Conservation (phyloP, 2,797 vertebrate genomes). For the Tachyglossus aculeatus region DNA sequence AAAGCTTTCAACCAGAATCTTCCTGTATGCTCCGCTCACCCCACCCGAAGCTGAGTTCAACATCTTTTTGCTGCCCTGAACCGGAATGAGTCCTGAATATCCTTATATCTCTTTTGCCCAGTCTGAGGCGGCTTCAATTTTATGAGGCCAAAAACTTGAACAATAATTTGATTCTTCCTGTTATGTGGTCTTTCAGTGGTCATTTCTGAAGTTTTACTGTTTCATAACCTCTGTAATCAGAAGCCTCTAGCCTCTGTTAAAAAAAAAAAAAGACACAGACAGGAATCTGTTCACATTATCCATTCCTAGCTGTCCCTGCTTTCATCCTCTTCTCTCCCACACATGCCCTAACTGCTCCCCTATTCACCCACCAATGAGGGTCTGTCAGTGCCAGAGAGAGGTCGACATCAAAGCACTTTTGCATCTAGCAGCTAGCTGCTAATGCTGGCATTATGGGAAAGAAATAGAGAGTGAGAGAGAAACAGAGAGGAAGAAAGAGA, state of each 20-base stretch:
- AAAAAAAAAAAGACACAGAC: slow-evolving; percentile 86
- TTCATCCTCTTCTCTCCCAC: slow-evolving; percentile 95
- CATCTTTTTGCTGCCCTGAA: slow-evolving; percentile 37
- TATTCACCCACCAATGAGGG: slow-evolving; percentile 88
- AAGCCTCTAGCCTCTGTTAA: slow-evolving; percentile 80
- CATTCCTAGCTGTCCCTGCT: slow-evolving; percentile 82
- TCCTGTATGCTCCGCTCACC: neutral
- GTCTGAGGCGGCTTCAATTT: slow-evolving; percentile 58
- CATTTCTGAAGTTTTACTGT: slow-evolving; percentile 75
- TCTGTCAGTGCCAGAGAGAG: slow-evolving; percentile 84
- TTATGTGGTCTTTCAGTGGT: slow-evolving; percentile 70
- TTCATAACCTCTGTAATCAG: slow-evolving; percentile 82
- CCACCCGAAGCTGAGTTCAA: neutral
- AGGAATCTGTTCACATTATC: slow-evolving; percentile 91
- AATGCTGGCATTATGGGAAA: slow-evolving; percentile 92
- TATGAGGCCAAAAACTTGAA: slow-evolving; percentile 64
- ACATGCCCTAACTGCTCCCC: slow-evolving; percentile 84
- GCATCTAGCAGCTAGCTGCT: slow-evolving; percentile 89
- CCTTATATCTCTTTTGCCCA: slow-evolving; percentile 20
- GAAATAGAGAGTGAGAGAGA: slow-evolving; percentile 83
- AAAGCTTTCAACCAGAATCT: neutral
- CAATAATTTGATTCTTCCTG: slow-evolving; percentile 75
- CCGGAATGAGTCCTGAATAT: slow-evolving; percentile 58
- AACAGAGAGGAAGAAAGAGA: slow-evolving; percentile 71
- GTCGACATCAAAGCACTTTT: slow-evolving; percentile 95